Percentiles rank a stretch among this genome's conserved stretches.
phyloP scores from a whole-genome alignment of 2,888 invertebrate species.

The Brenthis hecate region DNA sequence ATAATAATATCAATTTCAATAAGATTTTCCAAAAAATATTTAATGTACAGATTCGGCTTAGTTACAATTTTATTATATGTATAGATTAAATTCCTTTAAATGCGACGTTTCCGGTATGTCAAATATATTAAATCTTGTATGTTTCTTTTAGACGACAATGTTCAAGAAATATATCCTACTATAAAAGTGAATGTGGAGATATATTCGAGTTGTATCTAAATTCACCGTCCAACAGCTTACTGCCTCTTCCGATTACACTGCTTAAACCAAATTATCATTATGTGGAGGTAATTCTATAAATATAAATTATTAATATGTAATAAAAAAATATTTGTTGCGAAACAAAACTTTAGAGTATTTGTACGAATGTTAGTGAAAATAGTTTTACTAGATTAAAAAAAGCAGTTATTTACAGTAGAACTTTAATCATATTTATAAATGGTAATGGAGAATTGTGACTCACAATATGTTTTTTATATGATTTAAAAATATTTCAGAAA shows the following conservation, averaged over 20 bases:
- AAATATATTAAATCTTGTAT: neutral
- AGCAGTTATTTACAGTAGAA: neutral
- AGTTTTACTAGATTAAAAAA: no score
- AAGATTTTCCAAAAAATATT: no score
- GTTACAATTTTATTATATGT: no score
- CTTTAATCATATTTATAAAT: neutral
- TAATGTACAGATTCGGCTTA: no score
- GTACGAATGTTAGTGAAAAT: no score
- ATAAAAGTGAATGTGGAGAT: constrained; percentile 47
- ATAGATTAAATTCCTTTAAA: no score
- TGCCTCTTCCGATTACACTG: constrained; percentile 55
- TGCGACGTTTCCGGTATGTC: no score
- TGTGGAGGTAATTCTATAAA: constrained; percentile 52
- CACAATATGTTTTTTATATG: no score
- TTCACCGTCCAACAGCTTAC: constrained; percentile 44
- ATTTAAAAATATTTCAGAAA: constrained; percentile 47
- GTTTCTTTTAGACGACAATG: constrained; percentile 55
- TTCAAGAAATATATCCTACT: constrained; percentile 51
- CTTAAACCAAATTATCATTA: constrained; percentile 55
- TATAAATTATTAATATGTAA: neutral
- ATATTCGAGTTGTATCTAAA: constrained; percentile 56
- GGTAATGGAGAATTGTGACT: no score
- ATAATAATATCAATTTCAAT: no score
- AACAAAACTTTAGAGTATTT: no score
- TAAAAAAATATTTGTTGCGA: no score